Conservation (phyloP, 2,113 vertebrate species). For the Craseonycteris thonglongyai region DNA sequence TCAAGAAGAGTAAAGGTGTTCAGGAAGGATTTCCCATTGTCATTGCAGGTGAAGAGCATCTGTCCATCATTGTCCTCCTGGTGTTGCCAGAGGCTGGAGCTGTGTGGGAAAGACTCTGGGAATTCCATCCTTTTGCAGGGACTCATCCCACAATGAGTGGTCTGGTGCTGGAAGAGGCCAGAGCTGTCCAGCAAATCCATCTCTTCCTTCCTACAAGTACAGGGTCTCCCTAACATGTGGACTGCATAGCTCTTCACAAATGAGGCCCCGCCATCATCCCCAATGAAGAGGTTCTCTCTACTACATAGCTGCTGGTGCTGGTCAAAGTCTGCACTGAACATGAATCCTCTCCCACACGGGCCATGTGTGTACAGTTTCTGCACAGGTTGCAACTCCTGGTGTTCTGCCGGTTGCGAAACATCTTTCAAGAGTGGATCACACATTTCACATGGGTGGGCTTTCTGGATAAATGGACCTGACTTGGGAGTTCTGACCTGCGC, state of each 20-base stretch:
- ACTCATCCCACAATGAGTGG: not conserved
- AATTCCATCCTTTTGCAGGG: not conserved
- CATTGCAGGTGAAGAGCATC: not conserved
- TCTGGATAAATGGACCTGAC: not conserved
- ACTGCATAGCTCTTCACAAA: not conserved
- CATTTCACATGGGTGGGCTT: not conserved
- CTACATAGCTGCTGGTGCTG: not conserved
- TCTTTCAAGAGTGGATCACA: not conserved
- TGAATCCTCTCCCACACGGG: not conserved
- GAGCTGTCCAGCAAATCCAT: not conserved
- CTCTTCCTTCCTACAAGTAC: not conserved
- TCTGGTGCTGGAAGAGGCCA: not conserved
- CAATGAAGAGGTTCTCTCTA: not conserved
- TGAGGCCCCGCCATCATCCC: not conserved
- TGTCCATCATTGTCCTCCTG: not conserved
- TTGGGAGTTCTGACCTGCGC: not conserved
- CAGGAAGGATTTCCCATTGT: not conserved
- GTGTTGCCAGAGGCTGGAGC: not conserved
- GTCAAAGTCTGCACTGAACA: not conserved
- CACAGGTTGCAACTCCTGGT: not conserved
- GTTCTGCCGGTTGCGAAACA: not conserved
- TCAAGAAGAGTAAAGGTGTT: not conserved
- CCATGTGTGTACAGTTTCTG: not conserved
- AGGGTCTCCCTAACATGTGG: not conserved
- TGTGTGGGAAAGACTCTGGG: not conserved